Percentiles rank a stretch among this genome's conserved stretches.
Evolutionary conservation across 2,888 invertebrate species (phyloP).

Genomic region (Agrotis clavis): DNA sequence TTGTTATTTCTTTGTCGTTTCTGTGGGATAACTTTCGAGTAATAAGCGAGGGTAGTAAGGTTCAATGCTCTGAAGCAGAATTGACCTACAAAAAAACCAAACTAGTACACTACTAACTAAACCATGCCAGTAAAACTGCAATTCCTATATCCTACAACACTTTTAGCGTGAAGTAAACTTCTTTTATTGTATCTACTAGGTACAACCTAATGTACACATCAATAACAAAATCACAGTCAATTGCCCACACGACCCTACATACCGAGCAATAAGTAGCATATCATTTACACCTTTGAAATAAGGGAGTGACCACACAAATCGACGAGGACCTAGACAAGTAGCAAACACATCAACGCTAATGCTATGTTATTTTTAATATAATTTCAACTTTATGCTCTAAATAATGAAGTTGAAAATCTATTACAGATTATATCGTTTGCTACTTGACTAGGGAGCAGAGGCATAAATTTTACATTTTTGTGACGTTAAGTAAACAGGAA

Average conservation of each 20-base stretch:
- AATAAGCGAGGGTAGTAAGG: no score
- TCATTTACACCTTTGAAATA: constrained; percentile 30
- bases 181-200: neutral
- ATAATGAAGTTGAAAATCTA: no score
- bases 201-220: neutral
- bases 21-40: no score
- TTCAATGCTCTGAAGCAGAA: neutral
- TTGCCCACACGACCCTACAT: constrained; percentile 4
- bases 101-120: neutral
- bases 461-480: no score
- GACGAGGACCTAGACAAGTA: neutral
- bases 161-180: neutral
- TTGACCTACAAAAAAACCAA: neutral
- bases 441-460: no score
- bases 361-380: no score
- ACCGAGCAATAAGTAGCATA: neutral
- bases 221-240: neutral
- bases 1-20: no score
- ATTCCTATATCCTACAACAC: neutral
- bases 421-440: no score
- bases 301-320: neutral
- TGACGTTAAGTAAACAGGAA: no score
- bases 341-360: no score
- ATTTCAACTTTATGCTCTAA: no score
- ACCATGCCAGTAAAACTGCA: neutral